Percentiles rank a stretch among this genome's conserved stretches.
phyloP scores from a whole-genome alignment of 2,797 vertebrate species.

The Etheostoma perlongum region DNA sequence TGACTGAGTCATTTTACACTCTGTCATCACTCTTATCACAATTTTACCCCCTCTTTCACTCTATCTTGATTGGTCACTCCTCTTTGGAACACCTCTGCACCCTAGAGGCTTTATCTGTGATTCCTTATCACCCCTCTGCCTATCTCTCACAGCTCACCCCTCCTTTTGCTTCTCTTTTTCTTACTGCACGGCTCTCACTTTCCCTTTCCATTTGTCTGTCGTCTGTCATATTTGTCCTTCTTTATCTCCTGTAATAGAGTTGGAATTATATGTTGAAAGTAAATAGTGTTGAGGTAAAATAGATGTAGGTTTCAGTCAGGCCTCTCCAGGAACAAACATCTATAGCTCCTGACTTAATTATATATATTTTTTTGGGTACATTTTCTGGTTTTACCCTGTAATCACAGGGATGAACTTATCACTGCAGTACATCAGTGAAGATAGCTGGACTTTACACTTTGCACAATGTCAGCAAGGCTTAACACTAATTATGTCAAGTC shows the following conservation, averaged over 20 bases:
- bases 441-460: constrained; percentile 59
- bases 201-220: constrained; percentile 45
- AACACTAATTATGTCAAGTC: constrained; percentile 75
- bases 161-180: constrained; percentile 23
- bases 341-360: constrained; percentile 42
- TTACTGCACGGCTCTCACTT: constrained; percentile 42
- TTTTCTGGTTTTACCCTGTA: constrained; percentile 42
- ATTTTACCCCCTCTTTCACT: constrained; percentile 71
- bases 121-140: constrained; percentile 77
- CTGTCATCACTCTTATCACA: constrained; percentile 80
- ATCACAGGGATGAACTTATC: constrained; percentile 59
- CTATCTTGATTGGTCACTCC: constrained; percentile 79
- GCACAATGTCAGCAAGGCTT: constrained; percentile 55
- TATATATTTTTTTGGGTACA: constrained; percentile 25
- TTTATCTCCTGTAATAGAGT: constrained; percentile 65
- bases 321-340: constrained; percentile 20
- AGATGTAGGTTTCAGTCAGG: constrained; percentile 36
- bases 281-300: constrained; percentile 60
- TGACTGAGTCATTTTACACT: constrained; percentile 77
- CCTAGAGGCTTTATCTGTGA: constrained; percentile 76
- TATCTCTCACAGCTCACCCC: constrained; percentile 47
- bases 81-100: constrained; percentile 75
- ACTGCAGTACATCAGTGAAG: constrained; percentile 39
- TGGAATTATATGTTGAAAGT: constrained; percentile 61
- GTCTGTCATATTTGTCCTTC: constrained; percentile 69